Evolutionary conservation across 2,797 vertebrate species (phyloP), one percentile per base, ranked within the genome.

Genomic region (Chanos chanos): DNA sequence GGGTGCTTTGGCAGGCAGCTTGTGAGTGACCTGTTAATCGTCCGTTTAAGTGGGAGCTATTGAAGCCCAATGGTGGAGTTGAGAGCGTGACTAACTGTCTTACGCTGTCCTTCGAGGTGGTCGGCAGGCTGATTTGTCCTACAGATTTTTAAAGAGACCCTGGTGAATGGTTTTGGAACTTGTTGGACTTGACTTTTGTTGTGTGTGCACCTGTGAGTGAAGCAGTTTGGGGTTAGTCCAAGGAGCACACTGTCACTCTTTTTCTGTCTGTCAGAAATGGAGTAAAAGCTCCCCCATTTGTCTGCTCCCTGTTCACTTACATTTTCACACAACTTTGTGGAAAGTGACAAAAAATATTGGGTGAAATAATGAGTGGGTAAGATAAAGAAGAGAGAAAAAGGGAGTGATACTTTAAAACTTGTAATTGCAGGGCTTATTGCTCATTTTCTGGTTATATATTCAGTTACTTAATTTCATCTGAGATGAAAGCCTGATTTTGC

Each of bases 31-130:
- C 92, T 91, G 89, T 95, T 97, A 96, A 95, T 95, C 93, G 91
- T 89, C 91, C 90, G 89, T 94, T 94, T 95, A 93, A 92, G 92
- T 89, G 87, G 92, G 91, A 91, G 81, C 88, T 84, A 92, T 93
- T 94, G 89, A 92, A 87, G 83, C 80, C 79, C 86, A 89, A 92
- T 87, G 87, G 89, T 86, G 87, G 91, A 91, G 89, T 91, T 85
- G 92, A 89, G 92, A 91, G 88, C 92, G 83, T 95, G 91, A 95
- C 93, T 89, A 95, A 97, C 89, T 82, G 83, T 80, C 91, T 95
- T 94, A 87, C 90, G 89, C 87, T 84, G 87, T 91, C 89, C 89
- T 92, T 83, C 83, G 90, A 93, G 94, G 94, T 96, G 93, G 94
- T 96, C 94, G 87, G 77, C 84, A 79, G 73, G 79, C 86, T 90